Evolutionary conservation across 2,797 vertebrate species (phyloP).

Genomic region (Spheniscus humboldti): DNA sequence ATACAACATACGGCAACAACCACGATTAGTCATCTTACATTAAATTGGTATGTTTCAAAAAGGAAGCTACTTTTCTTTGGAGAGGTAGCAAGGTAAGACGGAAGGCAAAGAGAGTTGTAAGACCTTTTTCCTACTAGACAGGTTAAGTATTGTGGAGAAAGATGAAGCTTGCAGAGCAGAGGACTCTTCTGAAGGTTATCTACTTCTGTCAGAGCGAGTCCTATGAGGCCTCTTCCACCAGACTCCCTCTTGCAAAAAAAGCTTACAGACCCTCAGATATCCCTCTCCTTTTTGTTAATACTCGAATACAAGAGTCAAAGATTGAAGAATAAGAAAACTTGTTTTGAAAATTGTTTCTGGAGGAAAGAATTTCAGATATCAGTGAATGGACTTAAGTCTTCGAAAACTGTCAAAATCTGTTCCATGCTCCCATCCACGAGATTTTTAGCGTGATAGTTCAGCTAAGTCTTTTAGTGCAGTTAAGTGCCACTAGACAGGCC

Average conservation of each 20-base stretch:
- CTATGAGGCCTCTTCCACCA: neutral
- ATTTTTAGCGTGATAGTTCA: neutral
- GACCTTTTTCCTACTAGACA: neutral
- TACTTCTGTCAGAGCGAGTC: neutral
- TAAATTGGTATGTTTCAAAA: neutral
- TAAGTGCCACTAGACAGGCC: neutral
- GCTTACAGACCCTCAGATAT: neutral
- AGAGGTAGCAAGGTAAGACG: neutral
- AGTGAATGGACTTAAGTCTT: neutral
- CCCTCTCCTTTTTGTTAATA: neutral
- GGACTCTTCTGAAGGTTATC: neutral
- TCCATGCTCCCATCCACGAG: neutral
- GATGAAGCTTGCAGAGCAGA: neutral
- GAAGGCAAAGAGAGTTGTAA: neutral
- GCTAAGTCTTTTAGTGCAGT: neutral
- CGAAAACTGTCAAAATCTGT: neutral
- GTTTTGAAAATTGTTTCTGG: neutral
- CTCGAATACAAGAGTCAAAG: neutral
- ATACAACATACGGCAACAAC: neutral
- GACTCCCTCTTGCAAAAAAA: neutral
- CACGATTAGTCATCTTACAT: accelerated
- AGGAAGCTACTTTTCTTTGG: neutral
- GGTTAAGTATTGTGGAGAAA: neutral
- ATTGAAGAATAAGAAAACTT: neutral
- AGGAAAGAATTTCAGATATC: neutral